phyloP scores from a whole-genome alignment of 2,113 vertebrate genomes.

The Ancistrus triradiatus region DNA sequence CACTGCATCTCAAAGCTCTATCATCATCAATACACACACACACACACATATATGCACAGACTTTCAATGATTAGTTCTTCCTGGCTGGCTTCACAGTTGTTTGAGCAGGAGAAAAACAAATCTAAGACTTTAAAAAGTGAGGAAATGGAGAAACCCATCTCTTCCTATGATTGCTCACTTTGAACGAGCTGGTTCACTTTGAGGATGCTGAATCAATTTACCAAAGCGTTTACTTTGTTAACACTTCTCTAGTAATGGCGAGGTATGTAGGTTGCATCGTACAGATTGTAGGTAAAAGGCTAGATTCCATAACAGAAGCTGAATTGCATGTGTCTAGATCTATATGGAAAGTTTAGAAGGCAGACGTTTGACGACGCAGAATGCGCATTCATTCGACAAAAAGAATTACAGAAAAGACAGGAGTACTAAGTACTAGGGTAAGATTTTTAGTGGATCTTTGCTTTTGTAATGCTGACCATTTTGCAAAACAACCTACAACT shows the following conservation, averaged over 20 bases:
- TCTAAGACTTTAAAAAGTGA: conserved; percentile 14
- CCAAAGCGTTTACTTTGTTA: conserved; percentile 23
- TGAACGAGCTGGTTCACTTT: conserved; percentile 16
- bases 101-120: conserved; percentile 20
- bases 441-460: no score
- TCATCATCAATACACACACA: not conserved
- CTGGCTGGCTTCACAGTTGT: conserved; percentile 63
- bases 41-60: conserved; percentile 4
- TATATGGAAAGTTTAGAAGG: no score
- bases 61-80: conserved; percentile 24
- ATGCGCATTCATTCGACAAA: no score
- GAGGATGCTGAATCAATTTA: conserved; percentile 26
- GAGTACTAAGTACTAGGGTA: no score
- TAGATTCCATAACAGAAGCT: no score
- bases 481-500: no score
- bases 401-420: no score
- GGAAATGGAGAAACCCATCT: conserved; percentile 19
- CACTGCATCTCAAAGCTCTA: conserved; percentile 57
- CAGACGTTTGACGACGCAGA: no score
- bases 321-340: no score
- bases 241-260: conserved; percentile 11
- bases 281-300: conserved; percentile 12
- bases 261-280: conserved; percentile 10
- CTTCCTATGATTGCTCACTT: conserved; percentile 24
- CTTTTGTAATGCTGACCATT: no score